Evolutionary conservation across 2,888 invertebrate species (phyloP).

Genomic region (Pachycephus smyrnensis): DNA sequence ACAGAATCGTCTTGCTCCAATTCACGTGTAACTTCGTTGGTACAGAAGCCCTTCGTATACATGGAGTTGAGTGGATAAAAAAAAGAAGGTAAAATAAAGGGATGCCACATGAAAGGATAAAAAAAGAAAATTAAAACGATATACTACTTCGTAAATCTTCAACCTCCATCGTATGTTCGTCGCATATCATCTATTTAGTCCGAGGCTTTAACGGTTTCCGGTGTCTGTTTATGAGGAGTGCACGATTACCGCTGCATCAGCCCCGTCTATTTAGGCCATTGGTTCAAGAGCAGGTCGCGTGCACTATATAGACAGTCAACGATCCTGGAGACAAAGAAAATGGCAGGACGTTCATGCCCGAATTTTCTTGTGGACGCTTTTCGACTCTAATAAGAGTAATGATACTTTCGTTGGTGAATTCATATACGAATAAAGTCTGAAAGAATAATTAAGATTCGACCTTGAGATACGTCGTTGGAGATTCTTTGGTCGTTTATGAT

Average conservation of each 20-base stretch:
- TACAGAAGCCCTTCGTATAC: background rate
- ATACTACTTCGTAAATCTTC: background rate
- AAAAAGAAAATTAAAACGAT: background rate
- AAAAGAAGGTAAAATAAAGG: background rate
- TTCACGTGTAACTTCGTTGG: background rate
- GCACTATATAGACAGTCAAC: background rate
- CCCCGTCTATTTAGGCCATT: slow-evolving; percentile 26
- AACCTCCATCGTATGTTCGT: background rate
- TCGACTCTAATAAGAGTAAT: background rate
- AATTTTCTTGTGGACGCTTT: background rate
- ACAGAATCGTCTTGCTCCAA: background rate
- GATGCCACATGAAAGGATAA: background rate
- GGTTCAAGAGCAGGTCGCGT: slow-evolving; percentile 19
- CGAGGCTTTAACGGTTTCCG: background rate
- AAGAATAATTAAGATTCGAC: background rate
- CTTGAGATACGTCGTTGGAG: background rate
- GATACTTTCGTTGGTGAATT: background rate
- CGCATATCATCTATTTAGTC: background rate
- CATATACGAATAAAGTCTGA: background rate
- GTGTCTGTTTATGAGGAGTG: slow-evolving; percentile 14
- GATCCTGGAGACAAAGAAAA: background rate
- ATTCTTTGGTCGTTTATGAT: background rate
- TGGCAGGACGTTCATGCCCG: background rate
- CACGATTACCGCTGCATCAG: slow-evolving; percentile 27
- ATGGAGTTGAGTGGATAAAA: background rate